phyloP scores from a whole-genome alignment of 2,797 vertebrate species.

The Zalophus californianus region DNA sequence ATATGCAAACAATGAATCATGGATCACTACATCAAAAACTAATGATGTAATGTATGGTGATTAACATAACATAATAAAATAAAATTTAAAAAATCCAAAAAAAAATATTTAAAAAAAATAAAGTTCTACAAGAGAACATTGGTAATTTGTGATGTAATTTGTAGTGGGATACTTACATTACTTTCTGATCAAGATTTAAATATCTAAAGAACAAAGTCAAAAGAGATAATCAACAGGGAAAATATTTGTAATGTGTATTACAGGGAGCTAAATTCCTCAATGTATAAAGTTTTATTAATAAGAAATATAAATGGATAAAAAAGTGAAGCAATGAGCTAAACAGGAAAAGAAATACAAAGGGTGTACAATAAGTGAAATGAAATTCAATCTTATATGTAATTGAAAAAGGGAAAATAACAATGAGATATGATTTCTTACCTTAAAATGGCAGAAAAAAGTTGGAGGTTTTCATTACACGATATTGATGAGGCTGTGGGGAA shows the following conservation, averaged over 20 bases:
- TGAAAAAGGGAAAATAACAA: conserved; percentile 27
- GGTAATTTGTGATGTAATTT: background rate
- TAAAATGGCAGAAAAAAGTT: background rate
- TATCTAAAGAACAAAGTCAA: conserved; percentile 1
- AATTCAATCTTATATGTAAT: background rate
- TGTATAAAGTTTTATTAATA: background rate
- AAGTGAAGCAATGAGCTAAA: background rate
- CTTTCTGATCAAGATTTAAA: background rate
- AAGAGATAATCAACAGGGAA: background rate
- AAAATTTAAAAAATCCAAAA: too few species aligned
- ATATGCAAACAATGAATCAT: too few species aligned
- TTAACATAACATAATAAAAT: too few species aligned
- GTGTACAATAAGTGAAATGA: background rate
- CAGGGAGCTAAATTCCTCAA: background rate
- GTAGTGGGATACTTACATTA: background rate
- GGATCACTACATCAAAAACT: too few species aligned
- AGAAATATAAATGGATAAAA: conserved; percentile 7
- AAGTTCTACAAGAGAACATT: background rate
- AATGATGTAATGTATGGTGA: too few species aligned
- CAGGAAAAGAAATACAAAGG: background rate
- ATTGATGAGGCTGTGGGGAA: background rate
- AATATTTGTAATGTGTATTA: background rate
- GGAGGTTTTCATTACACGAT: background rate
- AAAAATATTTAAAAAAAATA: background rate
- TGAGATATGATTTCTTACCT: background rate